These are phyloP conservation scores for Eurytoma californica DNA, from an alignment of 2,888 invertebrate genomes.

Conservation along the genomic window DNA sequence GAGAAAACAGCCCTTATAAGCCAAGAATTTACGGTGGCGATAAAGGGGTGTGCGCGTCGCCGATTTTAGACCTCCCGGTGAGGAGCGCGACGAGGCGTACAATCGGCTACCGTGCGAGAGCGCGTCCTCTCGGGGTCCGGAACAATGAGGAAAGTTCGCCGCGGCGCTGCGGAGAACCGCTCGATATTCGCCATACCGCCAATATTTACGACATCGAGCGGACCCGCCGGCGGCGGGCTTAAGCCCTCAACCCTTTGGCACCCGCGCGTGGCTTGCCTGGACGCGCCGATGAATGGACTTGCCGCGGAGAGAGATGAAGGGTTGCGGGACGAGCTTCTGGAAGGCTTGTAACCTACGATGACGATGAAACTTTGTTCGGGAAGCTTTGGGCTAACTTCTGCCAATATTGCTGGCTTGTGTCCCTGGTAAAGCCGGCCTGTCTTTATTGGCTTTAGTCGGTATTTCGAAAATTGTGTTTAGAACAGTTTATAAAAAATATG, in stretches of 20 bases:
- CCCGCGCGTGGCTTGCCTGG: background rate
- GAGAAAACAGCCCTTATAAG: conserved; percentile 21
- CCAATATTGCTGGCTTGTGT: no score
- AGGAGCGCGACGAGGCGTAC: conserved; percentile 2
- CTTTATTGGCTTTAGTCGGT: no score
- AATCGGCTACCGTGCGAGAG: conserved; percentile 37
- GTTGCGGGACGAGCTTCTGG: background rate
- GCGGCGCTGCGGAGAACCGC: background rate
- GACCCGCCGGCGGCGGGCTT: background rate
- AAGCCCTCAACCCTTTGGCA: conserved; percentile 36
- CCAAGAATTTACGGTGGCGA: conserved; percentile 40
- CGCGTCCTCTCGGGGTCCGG: no score
- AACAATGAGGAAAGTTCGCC: background rate
- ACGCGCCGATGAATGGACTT: background rate
- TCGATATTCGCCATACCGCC: conserved; percentile 17
- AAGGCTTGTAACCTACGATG: conserved; percentile 13
- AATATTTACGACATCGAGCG: conserved; percentile 43
- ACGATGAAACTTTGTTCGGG: conserved; percentile 2
- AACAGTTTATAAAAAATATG: no score
- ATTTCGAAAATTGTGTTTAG: no score
- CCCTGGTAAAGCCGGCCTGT: no score
- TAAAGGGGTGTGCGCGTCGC: conserved; percentile 18
- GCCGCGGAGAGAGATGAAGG: background rate
- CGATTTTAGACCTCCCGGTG: background rate
- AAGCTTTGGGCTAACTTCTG: no score